Evolutionary conservation across 2,888 invertebrate genomes (phyloP).

Genomic region (Copidosoma aretas): DNA sequence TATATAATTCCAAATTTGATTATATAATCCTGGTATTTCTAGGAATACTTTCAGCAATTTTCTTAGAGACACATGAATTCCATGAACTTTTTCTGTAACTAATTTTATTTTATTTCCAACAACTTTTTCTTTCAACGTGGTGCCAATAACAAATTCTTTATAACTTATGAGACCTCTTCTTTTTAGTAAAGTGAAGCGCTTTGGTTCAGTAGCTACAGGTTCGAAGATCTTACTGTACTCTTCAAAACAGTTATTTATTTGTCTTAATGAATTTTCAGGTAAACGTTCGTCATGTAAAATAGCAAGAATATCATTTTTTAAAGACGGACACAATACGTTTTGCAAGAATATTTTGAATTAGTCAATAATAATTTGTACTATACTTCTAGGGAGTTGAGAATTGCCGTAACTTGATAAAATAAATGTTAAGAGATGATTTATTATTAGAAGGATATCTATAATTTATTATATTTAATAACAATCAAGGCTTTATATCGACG

Average conservation of each 20-base stretch:
- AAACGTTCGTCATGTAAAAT: not conserved
- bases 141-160: not conserved
- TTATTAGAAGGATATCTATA: not conserved
- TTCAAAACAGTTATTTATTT: not conserved
- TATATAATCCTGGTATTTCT: constrained; percentile 1
- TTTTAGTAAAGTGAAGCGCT: not conserved
- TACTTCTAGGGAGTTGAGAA: no score
- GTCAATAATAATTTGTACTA: no score
- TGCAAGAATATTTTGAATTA: no score
- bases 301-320: no score
- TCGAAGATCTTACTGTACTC: not conserved
- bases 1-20: not conserved
- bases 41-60: not conserved
- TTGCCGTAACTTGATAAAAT: no score
- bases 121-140: not conserved
- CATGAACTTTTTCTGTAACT: not conserved
- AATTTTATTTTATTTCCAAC: not conserved
- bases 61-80: not conserved
- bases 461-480: not conserved
- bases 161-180: not conserved
- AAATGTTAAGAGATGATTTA: no score
- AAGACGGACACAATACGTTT: no score
- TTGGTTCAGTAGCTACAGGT: not conserved
- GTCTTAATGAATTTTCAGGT: not conserved
- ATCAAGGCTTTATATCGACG: not conserved